Percentiles rank a stretch among this genome's conserved stretches.
These are phyloP conservation scores for Archips crataeganus DNA, from an alignment of 2,888 invertebrate genomes.

Conservation along the genomic window DNA sequence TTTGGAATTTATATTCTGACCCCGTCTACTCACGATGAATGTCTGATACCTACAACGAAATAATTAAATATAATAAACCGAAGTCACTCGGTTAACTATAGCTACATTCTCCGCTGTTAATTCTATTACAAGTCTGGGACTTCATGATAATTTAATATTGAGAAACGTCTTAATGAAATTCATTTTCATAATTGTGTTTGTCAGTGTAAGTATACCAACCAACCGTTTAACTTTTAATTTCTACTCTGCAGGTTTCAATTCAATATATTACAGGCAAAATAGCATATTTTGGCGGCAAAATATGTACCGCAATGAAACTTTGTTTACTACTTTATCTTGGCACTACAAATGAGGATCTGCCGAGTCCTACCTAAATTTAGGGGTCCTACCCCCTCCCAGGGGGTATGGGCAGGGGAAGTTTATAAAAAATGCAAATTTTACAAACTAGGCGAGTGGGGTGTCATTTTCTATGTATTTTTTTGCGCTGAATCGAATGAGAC, in stretches of 20 bases:
- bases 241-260: not conserved
- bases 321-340: too few species aligned
- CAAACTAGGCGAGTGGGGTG: too few species aligned
- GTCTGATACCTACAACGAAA: slow-evolving; percentile 16
- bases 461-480: too few species aligned
- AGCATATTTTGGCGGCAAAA: too few species aligned
- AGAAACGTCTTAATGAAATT: slow-evolving; percentile 27
- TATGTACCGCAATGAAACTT: too few species aligned
- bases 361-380: too few species aligned
- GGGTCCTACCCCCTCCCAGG: too few species aligned
- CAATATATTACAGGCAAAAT: too few species aligned
- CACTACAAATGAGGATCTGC: too few species aligned
- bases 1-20: slow-evolving; percentile 49
- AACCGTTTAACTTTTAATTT: slow-evolving; percentile 12
- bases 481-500: too few species aligned
- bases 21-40: slow-evolving; percentile 24
- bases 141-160: slow-evolving; percentile 32
- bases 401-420: too few species aligned
- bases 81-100: slow-evolving; percentile 29
- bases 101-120: slow-evolving; percentile 28
- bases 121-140: slow-evolving; percentile 32
- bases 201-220: slow-evolving; percentile 15
- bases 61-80: slow-evolving; percentile 36
- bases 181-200: slow-evolving; percentile 24
- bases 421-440: too few species aligned